Evolutionary conservation across 2,797 vertebrate species (phyloP), one percentile per base, ranked within the genome.

Genomic region (Poecilia picta): DNA sequence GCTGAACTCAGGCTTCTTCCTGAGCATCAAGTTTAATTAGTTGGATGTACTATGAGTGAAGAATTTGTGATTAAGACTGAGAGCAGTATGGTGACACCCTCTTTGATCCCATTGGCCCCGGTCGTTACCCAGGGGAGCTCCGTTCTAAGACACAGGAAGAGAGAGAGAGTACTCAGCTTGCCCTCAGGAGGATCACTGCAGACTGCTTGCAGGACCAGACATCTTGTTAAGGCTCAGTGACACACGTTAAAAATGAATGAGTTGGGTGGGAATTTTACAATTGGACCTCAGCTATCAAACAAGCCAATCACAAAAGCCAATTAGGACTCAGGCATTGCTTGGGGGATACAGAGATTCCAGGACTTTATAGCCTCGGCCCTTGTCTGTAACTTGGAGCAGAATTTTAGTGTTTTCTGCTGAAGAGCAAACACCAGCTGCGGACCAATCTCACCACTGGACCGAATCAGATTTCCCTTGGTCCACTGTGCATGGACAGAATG

Each of bases 281-380:
- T 90, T 89, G 91, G 85, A 88, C 92, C 85, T 81, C 76, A 73
- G 91, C 89, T 92, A 91, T 93, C 94, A 94, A 94, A 96, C 91
- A 94, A 95, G 93, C 93, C 94, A 95, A 95, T 96, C 94, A 95
- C 93, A 92, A 94, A 94, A 95, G 94, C 95, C 95, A 96, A 96
- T 96, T 96, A 96, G 91, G 92, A 89, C 85, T 74, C 71, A 85
- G 89, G 91, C 81, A 81, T 90, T 88, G 90, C 93, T 95, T 91
- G 89, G 88, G 92, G 94, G 92, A 93, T 92, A 93, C 86, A 94
- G 85, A 89, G 89, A 93, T 93, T 95, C 87, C 81, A 81, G 75
- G 83, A 84, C 88, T 93, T 91, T 88, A 39, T 75, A 90, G 90
- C 81, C 82, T 85, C 83, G 89, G 88, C 68, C 80, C 59, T 28